phyloP scores from a whole-genome alignment of 2,888 invertebrate species.

The Tetanocera ferruginea region DNA sequence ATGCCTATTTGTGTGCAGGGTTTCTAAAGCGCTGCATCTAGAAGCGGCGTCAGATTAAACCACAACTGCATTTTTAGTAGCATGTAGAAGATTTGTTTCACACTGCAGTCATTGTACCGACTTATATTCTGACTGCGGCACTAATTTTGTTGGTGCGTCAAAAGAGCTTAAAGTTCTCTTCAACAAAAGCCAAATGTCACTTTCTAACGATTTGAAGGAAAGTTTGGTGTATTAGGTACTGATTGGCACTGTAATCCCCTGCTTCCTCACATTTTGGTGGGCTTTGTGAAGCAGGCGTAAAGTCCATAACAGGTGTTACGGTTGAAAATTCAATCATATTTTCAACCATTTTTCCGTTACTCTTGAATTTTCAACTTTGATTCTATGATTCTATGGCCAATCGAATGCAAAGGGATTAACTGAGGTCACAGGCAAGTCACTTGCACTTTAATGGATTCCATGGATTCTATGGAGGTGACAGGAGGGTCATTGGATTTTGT shows the following conservation, averaged over 20 bases:
- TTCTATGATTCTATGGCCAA: too few relatives aligned
- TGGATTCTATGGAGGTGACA: too few relatives aligned
- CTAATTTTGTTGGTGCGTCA: slow-evolving; percentile 44
- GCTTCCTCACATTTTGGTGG: slow-evolving; percentile 43
- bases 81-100: slow-evolving; percentile 40
- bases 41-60: slow-evolving; percentile 40
- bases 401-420: too few relatives aligned
- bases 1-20: slow-evolving; percentile 42
- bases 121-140: slow-evolving; percentile 41
- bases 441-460: too few relatives aligned
- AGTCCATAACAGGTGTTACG: too few relatives aligned
- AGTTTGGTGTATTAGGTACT: not conserved
- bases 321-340: too few relatives aligned
- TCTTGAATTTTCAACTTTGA: too few relatives aligned
- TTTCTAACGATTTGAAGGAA: slow-evolving; percentile 13
- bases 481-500: too few relatives aligned
- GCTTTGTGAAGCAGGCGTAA: too few relatives aligned
- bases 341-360: too few relatives aligned
- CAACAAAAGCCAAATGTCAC: not conserved
- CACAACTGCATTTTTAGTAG: slow-evolving; percentile 40
- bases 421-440: too few relatives aligned
- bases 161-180: slow-evolving; percentile 21
- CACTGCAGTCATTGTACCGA: slow-evolving; percentile 30
- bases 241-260: slow-evolving; percentile 36
- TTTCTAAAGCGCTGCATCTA: slow-evolving; percentile 40